Base-by-base conservation (phyloP, 1,140 invertebrate species). In the Cataglyphis hispanica region DNA sequence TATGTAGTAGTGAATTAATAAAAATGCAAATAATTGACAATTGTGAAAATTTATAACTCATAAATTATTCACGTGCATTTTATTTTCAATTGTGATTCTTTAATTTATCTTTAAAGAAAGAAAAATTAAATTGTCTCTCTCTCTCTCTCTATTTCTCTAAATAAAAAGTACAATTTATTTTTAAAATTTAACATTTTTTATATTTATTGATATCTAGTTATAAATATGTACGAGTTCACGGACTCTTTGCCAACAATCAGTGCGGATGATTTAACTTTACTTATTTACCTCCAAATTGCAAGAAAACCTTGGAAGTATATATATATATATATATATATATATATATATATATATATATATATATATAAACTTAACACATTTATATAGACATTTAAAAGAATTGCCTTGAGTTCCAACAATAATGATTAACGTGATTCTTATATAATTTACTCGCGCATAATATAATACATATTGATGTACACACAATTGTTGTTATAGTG, bases 381-480 rank as follows among this genome's bases (percentile, higher is more conserved):
- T 31, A 25, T 61, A 37, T 40, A 2, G 25, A 22, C 7, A 27
- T 31, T 27, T 61, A 8, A 67, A 78, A 78, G 66, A 53, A 78
- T 67, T 66, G 13, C 27, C 43, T 78, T 31, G 61, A 78, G 43
- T 8, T 16, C n/a, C 27, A 37, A 25, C 25, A 43, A 25, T n/a
- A 56, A 37, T 13, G 4, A 22, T 22, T n/a, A 19, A 77, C 75
- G 75, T 63, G 61, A 66, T 10, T 66, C 31, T n/a, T n/a, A 70
- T 70, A 37, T 25, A 81, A 70, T 70, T 56, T n/a, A 7, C 2
- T 40, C 2, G 7, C 66, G 13, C 22, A 40, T n/a, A 67, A 40
- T n/a, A 67, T 37, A 22, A 58, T 80, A 46, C 77, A 58, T 53
- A 34, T 56, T 69, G n/a, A 81, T 67, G 34, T 40, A 69, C 22